phyloP scores from a whole-genome alignment of 2,797 vertebrate genomes.

The Sternarchorhynchus goeldii region DNA sequence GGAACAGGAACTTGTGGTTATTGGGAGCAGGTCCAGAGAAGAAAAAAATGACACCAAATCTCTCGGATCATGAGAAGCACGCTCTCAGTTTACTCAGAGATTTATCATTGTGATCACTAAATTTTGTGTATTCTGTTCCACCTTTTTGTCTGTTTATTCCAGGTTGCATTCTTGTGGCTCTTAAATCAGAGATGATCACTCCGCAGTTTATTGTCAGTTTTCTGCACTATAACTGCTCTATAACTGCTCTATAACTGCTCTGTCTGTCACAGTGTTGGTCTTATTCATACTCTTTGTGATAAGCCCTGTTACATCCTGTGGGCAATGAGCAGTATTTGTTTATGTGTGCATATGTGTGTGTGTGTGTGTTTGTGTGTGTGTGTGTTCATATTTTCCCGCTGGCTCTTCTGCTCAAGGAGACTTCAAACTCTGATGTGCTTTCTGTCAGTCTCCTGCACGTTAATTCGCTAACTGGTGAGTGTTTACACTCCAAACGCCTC shows the following conservation, averaged over 20 bases:
- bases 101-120: neutral
- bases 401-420: constrained; percentile 10
- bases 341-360: neutral
- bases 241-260: too few relatives aligned
- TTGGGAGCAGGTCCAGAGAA: neutral
- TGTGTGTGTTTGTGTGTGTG: neutral
- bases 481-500: constrained; percentile 37
- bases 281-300: too few relatives aligned
- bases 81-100: neutral
- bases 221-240: too few relatives aligned
- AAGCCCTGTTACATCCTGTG: too few relatives aligned
- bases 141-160: too few relatives aligned
- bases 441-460: neutral
- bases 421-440: constrained; percentile 16
- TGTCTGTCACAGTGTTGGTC: too few relatives aligned
- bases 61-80: neutral
- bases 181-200: too few relatives aligned
- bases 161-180: too few relatives aligned
- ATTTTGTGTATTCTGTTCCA: too few relatives aligned
- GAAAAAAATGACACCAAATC: constrained; percentile 6
- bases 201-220: too few relatives aligned
- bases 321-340: neutral
- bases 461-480: constrained; percentile 29
- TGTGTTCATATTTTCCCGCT: constrained; percentile 7
- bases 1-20: constrained; percentile 38